A percentile compares a stretch with the other conserved stretches of the same genome.
Conservation (phyloP, 2,797 vertebrate species). For the Ptychobarbus kaznakovi region DNA sequence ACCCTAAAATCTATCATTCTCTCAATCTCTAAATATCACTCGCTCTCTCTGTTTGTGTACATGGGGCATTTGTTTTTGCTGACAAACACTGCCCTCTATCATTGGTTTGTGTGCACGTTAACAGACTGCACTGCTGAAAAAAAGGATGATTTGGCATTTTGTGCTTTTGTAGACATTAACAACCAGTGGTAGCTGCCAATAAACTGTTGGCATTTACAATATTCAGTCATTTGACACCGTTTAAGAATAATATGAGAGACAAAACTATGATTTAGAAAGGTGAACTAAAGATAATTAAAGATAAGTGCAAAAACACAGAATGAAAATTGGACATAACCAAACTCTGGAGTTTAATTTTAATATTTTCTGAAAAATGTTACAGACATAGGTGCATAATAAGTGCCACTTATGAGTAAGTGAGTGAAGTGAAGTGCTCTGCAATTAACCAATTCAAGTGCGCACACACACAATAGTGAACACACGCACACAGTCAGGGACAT, state of each 20-base stretch:
- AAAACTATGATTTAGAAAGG: not conserved
- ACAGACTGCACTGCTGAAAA: not conserved
- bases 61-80: not conserved
- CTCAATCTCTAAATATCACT: no score
- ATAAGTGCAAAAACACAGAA: not conserved
- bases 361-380: not conserved
- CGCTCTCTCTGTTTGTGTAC: not conserved
- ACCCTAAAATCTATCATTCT: not conserved
- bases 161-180: constrained; percentile 2
- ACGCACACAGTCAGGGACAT: no score
- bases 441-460: no score
- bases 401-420: not conserved
- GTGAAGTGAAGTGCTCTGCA: no score
- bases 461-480: no score
- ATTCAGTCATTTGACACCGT: not conserved
- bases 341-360: not conserved
- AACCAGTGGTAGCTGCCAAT: not conserved
- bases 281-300: not conserved
- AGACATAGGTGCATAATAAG: not conserved
- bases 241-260: not conserved
- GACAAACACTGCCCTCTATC: not conserved
- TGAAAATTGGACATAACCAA: not conserved
- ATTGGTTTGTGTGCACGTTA: not conserved
- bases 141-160: constrained; percentile 8
- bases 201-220: not conserved